phyloP scores from a whole-genome alignment of 2,113 vertebrate species.

The Corydoras sp. region DNA sequence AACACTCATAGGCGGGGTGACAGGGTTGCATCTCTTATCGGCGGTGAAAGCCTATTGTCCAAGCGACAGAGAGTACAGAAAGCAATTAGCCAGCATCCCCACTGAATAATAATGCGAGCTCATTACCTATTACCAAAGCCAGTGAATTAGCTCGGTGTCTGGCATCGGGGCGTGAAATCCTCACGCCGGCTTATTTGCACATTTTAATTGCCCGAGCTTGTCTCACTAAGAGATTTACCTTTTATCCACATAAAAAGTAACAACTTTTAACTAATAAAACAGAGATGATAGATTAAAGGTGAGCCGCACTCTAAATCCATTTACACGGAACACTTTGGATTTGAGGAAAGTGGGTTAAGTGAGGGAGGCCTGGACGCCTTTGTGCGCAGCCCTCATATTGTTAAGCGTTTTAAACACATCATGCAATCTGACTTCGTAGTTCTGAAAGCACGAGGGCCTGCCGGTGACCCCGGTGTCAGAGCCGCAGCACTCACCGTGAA shows the following conservation, averaged over 20 bases:
- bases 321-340: constrained; percentile 59
- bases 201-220: constrained; percentile 69
- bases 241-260: constrained; percentile 61
- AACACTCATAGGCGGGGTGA: constrained; percentile 67
- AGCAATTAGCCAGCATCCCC: constrained; percentile 68
- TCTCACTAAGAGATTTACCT: constrained; percentile 66
- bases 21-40: constrained; percentile 71
- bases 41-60: constrained; percentile 70
- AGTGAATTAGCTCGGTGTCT: constrained; percentile 72
- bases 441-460: constrained; percentile 43
- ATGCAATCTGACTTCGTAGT: constrained; percentile 60
- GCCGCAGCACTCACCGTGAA: constrained; percentile 16
- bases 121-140: constrained; percentile 74
- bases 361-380: constrained; percentile 50
- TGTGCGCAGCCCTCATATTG: constrained; percentile 47
- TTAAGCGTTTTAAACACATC: constrained; percentile 59
- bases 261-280: constrained; percentile 66
- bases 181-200: constrained; percentile 65
- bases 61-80: constrained; percentile 67
- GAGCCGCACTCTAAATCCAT: constrained; percentile 59
- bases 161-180: constrained; percentile 66
- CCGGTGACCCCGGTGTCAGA: constrained; percentile 34
- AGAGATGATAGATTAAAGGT: constrained; percentile 63
- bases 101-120: constrained; percentile 71
- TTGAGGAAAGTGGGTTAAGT: constrained; percentile 58